phyloP scores from a whole-genome alignment of 2,888 invertebrate genomes.

The Erpobdella octoculata region DNA sequence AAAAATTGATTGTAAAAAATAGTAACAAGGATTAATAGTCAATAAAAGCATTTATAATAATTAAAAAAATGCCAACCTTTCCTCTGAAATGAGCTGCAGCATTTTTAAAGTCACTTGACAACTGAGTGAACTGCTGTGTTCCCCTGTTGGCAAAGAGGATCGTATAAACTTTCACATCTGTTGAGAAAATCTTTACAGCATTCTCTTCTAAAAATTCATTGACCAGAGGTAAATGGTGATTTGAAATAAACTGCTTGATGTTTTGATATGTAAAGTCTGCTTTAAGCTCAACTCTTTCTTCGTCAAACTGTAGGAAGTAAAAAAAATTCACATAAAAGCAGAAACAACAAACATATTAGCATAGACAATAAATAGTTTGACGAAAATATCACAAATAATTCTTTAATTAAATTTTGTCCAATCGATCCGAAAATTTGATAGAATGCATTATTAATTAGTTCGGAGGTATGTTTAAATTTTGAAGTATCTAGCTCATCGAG shows the following conservation, averaged over 20 bases:
- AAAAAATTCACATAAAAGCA: neutral
- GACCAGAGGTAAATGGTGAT: constrained; percentile 77
- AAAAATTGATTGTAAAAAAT: too few relatives aligned
- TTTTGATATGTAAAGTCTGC: constrained; percentile 60
- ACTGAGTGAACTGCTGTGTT: neutral
- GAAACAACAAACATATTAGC: neutral
- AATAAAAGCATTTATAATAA: neutral
- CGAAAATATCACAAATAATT: neutral
- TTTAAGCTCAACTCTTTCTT: constrained; percentile 46
- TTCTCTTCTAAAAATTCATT: constrained; percentile 95
- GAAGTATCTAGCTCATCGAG: too few relatives aligned
- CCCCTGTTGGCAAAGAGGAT: neutral
- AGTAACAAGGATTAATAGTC: too few relatives aligned
- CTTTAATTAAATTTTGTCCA: too few relatives aligned
- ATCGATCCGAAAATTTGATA: too few relatives aligned
- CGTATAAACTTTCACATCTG: constrained; percentile 73
- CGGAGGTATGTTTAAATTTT: too few relatives aligned
- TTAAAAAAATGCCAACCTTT: neutral
- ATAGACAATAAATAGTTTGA: neutral
- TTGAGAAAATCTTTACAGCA: constrained; percentile 95
- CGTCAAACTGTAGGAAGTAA: constrained; percentile 47
- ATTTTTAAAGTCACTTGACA: neutral
- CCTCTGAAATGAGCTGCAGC: neutral
- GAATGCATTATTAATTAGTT: too few relatives aligned
- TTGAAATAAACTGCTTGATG: constrained; percentile 73